Conservation (phyloP, 2,113 vertebrate genomes). For the Typhlomys cinereus region DNA sequence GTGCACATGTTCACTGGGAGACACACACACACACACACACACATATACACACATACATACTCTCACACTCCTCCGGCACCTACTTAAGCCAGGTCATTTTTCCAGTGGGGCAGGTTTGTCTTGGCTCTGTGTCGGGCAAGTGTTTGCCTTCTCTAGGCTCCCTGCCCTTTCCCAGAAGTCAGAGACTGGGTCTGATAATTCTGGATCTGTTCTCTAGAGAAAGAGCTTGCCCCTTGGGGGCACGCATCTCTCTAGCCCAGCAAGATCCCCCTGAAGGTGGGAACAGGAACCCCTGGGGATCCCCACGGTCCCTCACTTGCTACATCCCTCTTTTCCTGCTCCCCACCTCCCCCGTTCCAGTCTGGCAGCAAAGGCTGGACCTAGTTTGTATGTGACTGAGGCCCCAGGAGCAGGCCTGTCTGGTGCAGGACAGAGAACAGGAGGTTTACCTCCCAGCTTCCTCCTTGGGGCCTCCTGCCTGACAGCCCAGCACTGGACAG, state of each 20-base stretch:
- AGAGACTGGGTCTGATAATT: not conserved
- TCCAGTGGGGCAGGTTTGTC: not conserved
- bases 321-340: not conserved
- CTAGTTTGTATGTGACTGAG: constrained; percentile 1
- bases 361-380: constrained; percentile 9
- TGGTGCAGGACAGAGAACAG: not conserved
- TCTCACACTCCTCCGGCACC: not conserved
- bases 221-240: too few relatives aligned
- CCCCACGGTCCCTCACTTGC: not conserved
- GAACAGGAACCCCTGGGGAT: not conserved
- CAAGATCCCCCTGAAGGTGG: not conserved
- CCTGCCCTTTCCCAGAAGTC: not conserved
- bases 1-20: not conserved
- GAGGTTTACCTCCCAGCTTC: constrained; percentile 60
- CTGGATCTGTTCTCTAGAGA: too few relatives aligned
- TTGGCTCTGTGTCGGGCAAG: too few relatives aligned
- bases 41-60: too few relatives aligned
- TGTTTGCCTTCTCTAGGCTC: not conserved
- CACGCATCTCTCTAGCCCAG: not conserved
- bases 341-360: not conserved
- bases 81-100: not conserved
- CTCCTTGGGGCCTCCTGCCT: constrained; percentile 69
- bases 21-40: too few relatives aligned
- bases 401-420: not conserved
- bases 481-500: constrained; percentile 56